Evolutionary conservation across 2,888 invertebrate genomes (phyloP).

Genomic region (Seira sanloemensis): DNA sequence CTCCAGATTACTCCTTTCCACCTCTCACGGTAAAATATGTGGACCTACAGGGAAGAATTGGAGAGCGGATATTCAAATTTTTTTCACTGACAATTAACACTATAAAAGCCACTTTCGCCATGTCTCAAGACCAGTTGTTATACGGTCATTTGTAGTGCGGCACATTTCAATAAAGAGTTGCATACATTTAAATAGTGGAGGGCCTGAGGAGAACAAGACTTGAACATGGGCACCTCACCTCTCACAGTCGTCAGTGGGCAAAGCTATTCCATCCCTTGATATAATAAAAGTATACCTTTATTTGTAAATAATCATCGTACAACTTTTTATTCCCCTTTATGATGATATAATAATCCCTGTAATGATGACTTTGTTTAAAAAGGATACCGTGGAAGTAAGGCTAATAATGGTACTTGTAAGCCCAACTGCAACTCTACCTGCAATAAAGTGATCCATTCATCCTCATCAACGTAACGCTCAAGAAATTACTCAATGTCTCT

Average conservation of each 20-base stretch:
- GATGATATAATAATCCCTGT: constrained; percentile 30
- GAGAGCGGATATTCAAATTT: constrained; percentile 61
- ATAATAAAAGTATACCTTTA: constrained; percentile 18
- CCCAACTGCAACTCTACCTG: no score
- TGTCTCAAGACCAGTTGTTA: constrained; percentile 42
- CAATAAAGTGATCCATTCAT: no score
- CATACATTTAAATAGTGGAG: background rate
- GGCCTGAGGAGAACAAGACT: background rate
- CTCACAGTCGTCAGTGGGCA: background rate
- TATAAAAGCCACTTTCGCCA: constrained; percentile 53
- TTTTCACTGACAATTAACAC: constrained; percentile 59
- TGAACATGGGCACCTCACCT: background rate
- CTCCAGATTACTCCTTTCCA: background rate
- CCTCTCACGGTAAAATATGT: constrained; percentile 22
- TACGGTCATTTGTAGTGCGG: constrained; percentile 49
- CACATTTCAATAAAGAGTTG: background rate
- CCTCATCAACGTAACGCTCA: no score
- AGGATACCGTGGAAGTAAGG: no score
- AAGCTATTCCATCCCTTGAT: background rate
- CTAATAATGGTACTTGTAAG: constrained; percentile 59
- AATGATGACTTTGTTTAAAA: background rate
- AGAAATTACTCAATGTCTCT: no score
- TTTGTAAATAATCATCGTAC: constrained; percentile 50
- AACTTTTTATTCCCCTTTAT: constrained; percentile 36
- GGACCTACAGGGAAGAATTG: constrained; percentile 54